Conservation (phyloP, 1,140 invertebrate species). For the Akabosia matsudoensis region DNA sequence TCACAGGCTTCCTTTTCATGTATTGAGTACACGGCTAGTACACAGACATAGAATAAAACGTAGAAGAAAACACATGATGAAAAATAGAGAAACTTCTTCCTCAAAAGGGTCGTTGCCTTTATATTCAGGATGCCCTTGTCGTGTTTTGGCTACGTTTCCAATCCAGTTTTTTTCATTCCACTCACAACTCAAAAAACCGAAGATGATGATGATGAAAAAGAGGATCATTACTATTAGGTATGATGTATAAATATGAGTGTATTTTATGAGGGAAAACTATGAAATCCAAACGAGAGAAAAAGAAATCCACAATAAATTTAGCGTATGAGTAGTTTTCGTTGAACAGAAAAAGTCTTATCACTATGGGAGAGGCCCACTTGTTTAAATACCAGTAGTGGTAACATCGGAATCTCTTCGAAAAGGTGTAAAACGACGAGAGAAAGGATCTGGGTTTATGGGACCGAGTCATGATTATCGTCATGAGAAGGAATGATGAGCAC, state of each 20-base stretch:
- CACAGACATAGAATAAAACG: neutral
- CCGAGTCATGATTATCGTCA: neutral
- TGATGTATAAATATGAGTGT: no score
- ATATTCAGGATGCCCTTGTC: neutral
- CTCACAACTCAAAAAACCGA: neutral
- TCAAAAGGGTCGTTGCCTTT: slow-evolving; percentile 6
- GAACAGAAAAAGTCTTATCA: neutral
- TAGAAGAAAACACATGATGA: neutral
- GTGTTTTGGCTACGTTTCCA: neutral
- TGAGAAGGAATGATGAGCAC: neutral
- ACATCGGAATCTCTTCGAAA: neutral
- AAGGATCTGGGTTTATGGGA: neutral
- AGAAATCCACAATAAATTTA: neutral
- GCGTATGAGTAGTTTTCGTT: neutral
- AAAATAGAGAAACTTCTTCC: neutral
- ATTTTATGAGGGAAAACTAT: no score
- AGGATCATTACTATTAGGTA: neutral
- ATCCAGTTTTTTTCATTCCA: neutral
- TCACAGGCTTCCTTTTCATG: no score
- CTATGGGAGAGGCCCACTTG: neutral
- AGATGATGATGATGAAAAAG: neutral
- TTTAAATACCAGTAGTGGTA: neutral
- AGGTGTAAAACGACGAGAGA: no score
- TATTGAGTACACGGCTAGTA: no score
- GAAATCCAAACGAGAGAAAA: neutral